Percentiles rank a stretch among this genome's conserved stretches.
These are phyloP conservation scores for Calosoma granatense DNA, from an alignment of 1,140 invertebrate genomes.

Conservation along the genomic window DNA sequence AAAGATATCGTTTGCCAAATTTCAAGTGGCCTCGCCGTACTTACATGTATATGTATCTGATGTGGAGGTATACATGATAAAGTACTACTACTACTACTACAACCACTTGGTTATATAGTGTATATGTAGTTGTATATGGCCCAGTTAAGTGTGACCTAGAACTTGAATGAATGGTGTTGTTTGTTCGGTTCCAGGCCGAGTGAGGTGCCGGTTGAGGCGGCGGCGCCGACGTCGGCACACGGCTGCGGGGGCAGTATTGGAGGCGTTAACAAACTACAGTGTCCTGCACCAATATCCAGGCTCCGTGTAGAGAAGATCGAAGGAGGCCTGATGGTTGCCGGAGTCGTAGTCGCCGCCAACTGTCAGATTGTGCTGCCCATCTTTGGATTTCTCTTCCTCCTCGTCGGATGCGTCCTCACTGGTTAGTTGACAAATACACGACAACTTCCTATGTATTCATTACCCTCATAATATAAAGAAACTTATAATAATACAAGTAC, in stretches of 20 bases:
- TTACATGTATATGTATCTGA: too few species aligned
- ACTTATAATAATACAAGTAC: too few species aligned
- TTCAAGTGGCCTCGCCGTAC: too few species aligned
- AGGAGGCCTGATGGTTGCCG: constrained; percentile 60
- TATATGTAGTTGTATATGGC: too few species aligned
- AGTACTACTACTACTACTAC: too few species aligned
- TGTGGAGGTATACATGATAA: too few species aligned
- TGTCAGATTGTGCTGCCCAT: constrained; percentile 64
- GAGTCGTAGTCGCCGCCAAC: constrained; percentile 62
- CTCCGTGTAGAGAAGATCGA: constrained; percentile 63
- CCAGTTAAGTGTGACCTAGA: too few species aligned
- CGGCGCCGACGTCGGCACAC: constrained; percentile 22
- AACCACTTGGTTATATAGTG: too few species aligned
- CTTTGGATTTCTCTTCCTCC: constrained; percentile 61
- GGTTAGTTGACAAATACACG: constrained; percentile 39
- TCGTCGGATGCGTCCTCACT: constrained; percentile 60
- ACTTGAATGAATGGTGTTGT: not conserved
- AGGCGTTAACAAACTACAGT: constrained; percentile 23
- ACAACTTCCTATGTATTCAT: not conserved
- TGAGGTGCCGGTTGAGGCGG: constrained; percentile 36
- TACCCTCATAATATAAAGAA: too few species aligned
- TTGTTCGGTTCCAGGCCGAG: constrained; percentile 37
- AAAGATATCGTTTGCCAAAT: too few species aligned
- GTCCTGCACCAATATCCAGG: constrained; percentile 40
- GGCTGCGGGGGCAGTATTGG: constrained; percentile 19